These are phyloP conservation scores for Galerucella calmariensis DNA, from an alignment of 2,888 invertebrate genomes.

Conservation along the genomic window DNA sequence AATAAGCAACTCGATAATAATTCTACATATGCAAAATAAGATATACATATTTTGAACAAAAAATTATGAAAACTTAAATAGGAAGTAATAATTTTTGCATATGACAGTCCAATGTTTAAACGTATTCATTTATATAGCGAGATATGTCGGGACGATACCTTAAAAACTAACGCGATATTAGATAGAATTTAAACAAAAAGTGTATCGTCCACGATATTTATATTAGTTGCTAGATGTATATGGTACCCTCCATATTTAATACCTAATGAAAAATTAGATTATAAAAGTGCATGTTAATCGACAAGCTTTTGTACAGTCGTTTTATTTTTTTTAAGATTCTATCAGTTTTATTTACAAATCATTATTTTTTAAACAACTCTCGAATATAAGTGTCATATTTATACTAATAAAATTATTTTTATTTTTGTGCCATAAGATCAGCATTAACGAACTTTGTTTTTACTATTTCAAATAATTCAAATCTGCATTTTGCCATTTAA, in stretches of 20 bases:
- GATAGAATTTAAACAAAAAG: constrained; percentile 40
- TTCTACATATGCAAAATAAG: constrained; percentile 61
- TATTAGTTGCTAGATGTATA: constrained; percentile 64
- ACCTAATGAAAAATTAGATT: constrained; percentile 61
- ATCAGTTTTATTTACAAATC: constrained; percentile 53
- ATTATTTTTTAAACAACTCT: constrained; percentile 23
- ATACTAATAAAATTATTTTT: neutral
- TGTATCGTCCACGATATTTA: constrained; percentile 54
- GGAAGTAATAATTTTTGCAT: constrained; percentile 61
- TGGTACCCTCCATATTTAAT: constrained; percentile 64
- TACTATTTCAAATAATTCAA: too few species aligned
- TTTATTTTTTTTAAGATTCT: constrained; percentile 57
- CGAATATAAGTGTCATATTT: constrained; percentile 25
- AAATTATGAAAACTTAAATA: constrained; percentile 55
- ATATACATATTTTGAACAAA: constrained; percentile 39
- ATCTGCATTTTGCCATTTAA: too few species aligned
- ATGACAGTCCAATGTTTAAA: constrained; percentile 62
- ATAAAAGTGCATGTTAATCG: constrained; percentile 64
- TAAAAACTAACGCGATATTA: constrained; percentile 42
- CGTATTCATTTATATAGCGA: constrained; percentile 55
- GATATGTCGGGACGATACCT: constrained; percentile 30
- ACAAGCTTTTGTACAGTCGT: constrained; percentile 65
- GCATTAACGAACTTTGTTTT: neutral
- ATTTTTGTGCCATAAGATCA: constrained; percentile 20
- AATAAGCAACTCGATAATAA: constrained; percentile 61